A percentile compares a stretch with the other conserved stretches of the same genome.
Evolutionary conservation across 2,797 vertebrate species (phyloP).

Genomic region (Babyrousa celebensis): DNA sequence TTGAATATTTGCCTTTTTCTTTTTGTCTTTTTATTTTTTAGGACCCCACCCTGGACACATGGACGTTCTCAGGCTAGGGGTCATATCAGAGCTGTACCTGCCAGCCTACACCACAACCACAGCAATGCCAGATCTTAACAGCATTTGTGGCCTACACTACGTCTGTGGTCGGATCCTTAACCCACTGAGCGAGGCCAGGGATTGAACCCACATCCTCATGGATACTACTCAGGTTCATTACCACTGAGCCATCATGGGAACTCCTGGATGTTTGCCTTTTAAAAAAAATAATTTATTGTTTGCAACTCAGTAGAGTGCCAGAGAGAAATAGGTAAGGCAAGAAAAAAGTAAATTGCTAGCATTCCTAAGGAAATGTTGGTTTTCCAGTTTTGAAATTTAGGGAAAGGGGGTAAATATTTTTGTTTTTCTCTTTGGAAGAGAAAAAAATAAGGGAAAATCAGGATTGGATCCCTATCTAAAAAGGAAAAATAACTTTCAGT

Average conservation of each 20-base stretch:
- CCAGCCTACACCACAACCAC: no score
- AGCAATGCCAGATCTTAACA: no score
- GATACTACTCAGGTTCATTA: no score
- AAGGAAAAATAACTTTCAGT: neutral
- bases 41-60: no score
- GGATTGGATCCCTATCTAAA: neutral
- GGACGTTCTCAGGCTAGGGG: no score
- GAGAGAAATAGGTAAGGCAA: constrained; percentile 21
- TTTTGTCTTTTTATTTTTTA: no score
- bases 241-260: no score
- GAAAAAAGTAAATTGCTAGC: constrained; percentile 13
- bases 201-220: no score
- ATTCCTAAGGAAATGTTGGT: constrained; percentile 33
- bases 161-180: no score
- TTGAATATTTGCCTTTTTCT: neutral
- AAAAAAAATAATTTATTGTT: neutral
- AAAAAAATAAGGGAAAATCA: constrained; percentile 44
- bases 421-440: neutral
- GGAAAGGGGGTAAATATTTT: neutral
- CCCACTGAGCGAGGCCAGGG: no score
- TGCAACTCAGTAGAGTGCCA: neutral
- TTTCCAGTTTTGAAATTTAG: constrained; percentile 28
- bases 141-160: no score
- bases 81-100: no score
- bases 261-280: neutral